These are phyloP conservation scores for Sebastes schlegelii DNA, from an alignment of 2,113 vertebrate genomes.

Conservation along the genomic window DNA sequence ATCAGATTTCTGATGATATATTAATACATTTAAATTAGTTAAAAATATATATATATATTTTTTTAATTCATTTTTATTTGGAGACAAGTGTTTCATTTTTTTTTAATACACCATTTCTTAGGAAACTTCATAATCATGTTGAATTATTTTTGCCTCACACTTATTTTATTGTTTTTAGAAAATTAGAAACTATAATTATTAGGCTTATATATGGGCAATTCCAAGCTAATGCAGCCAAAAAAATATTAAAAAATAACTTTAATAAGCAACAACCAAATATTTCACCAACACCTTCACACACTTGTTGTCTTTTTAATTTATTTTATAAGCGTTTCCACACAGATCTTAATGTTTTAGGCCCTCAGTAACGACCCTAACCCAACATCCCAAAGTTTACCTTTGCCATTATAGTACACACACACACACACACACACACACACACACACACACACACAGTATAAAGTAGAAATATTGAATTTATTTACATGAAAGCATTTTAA, in stretches of 20 bases:
- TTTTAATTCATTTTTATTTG: too few species aligned
- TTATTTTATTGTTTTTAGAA: background rate
- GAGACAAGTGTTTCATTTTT: too few species aligned
- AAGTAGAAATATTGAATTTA: background rate
- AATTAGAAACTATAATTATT: background rate
- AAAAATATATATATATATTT: too few species aligned
- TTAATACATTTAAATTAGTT: too few species aligned
- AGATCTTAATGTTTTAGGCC: background rate
- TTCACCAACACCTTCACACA: background rate
- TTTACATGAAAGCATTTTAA: background rate
- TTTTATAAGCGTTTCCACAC: background rate
- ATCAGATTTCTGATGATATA: background rate
- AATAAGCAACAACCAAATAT: background rate
- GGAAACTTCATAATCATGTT: background rate
- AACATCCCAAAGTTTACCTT: slow-evolving; percentile 46
- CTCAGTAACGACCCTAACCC: slow-evolving; percentile 1
- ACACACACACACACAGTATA: slow-evolving; percentile 28
- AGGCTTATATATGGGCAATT: background rate
- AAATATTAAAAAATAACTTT: background rate
- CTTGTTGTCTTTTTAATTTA: background rate
- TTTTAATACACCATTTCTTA: background rate
- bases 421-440: slow-evolving; percentile 17
- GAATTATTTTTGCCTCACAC: background rate
- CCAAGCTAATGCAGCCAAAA: background rate
- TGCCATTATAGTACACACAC: slow-evolving; percentile 22